Evolutionary conservation across 2,797 vertebrate genomes (phyloP).

Genomic region (Hypotaenidia philippensis): DNA sequence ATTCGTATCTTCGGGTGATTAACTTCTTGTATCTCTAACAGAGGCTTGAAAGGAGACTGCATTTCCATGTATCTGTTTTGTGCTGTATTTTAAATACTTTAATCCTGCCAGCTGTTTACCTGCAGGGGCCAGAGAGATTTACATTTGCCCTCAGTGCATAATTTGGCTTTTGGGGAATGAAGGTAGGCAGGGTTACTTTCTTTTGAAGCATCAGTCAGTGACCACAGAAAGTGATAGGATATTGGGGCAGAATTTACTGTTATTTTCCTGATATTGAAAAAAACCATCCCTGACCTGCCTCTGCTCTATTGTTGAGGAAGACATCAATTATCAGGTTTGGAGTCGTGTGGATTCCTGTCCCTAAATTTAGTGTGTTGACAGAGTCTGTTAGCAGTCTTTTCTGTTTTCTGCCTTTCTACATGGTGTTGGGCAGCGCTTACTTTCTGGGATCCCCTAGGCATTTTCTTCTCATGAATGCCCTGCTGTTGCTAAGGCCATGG

Average conservation of each 20-base stretch:
- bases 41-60: slow-evolving; percentile 18
- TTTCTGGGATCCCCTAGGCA: not conserved
- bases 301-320: not conserved
- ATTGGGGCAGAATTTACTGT: not conserved
- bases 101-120: slow-evolving; percentile 63
- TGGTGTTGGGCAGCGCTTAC: not conserved
- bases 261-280: not conserved
- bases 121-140: slow-evolving; percentile 44
- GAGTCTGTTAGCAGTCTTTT: not conserved
- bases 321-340: not conserved
- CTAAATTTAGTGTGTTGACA: not conserved
- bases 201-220: slow-evolving; percentile 14
- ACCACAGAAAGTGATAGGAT: not conserved
- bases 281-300: not conserved
- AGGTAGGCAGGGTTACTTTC: not conserved
- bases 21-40: slow-evolving; percentile 14
- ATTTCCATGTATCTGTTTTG: slow-evolving; percentile 47
- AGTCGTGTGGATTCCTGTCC: not conserved
- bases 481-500: not conserved
- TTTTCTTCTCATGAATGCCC: not conserved
- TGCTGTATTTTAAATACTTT: slow-evolving; percentile 35
- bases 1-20: slow-evolving; percentile 36
- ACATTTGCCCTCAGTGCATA: slow-evolving; percentile 24
- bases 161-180: slow-evolving; percentile 15
- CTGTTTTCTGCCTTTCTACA: not conserved